Evolutionary conservation across 2,797 vertebrate genomes (phyloP).

Genomic region (Vultur gryphus): DNA sequence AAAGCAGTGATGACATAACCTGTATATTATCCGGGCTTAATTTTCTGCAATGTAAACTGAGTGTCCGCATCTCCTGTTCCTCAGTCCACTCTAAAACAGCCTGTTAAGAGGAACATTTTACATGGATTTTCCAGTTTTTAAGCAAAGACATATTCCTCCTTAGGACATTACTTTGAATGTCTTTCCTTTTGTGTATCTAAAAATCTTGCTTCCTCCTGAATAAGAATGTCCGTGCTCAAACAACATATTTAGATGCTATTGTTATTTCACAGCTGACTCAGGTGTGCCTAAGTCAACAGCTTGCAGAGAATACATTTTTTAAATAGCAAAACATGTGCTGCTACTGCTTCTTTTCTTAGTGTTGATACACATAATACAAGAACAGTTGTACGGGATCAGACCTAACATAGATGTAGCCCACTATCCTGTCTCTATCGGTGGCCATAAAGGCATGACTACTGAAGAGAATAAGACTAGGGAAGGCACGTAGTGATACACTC

Average conservation of each 20-base stretch:
- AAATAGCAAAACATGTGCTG: not conserved
- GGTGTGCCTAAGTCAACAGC: not conserved
- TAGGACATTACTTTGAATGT: not conserved
- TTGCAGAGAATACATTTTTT: not conserved
- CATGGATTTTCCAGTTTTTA: not conserved
- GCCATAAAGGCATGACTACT: not conserved
- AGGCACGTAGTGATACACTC: not conserved
- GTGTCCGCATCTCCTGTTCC: not conserved
- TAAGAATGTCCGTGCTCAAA: not conserved
- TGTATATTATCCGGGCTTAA: not conserved
- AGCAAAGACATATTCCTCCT: not conserved
- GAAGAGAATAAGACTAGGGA: not conserved
- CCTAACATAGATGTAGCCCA: not conserved
- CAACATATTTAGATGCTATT: not conserved
- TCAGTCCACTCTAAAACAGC: not conserved
- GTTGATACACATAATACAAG: not conserved
- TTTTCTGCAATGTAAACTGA: not conserved
- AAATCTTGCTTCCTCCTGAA: not conserved
- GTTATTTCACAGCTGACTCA: not conserved
- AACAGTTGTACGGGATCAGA: not conserved
- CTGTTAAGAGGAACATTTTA: not conserved
- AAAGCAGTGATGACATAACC: not conserved
- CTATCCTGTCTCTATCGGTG: not conserved
- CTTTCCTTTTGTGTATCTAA: not conserved
- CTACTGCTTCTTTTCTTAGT: not conserved